Conservation (phyloP, 2,113 vertebrate species). For the Mustelus asterias region DNA sequence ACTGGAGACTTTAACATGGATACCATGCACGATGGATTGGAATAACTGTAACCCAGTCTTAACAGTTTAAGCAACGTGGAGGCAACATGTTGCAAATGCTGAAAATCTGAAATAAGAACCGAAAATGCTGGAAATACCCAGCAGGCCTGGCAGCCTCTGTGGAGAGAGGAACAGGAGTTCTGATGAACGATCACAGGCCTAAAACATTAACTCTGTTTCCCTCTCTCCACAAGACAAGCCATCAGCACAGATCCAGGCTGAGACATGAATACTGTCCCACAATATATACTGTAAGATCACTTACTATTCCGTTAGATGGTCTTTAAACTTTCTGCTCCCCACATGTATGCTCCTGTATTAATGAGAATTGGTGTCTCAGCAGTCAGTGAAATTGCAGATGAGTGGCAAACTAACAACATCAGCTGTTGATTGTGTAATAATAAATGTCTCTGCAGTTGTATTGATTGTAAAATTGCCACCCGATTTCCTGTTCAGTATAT, state of each 20-base stretch:
- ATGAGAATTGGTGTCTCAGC: background rate
- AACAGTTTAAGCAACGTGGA: background rate
- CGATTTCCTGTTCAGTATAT: background rate
- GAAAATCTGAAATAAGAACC: background rate
- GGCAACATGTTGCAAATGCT: background rate
- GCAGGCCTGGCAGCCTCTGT: background rate
- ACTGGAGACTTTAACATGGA: background rate
- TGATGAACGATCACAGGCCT: too few species aligned
- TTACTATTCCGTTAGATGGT: too few species aligned
- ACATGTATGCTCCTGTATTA: background rate
- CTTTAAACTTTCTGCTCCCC: background rate
- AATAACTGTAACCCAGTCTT: background rate
- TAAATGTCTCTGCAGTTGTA: background rate
- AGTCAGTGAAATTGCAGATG: background rate
- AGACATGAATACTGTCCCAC: background rate
- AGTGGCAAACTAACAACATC: background rate
- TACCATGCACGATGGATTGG: background rate
- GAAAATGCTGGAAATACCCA: background rate
- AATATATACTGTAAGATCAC: background rate
- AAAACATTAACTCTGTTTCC: background rate
- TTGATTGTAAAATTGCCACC: background rate
- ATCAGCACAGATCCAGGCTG: background rate
- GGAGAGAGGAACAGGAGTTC: background rate
- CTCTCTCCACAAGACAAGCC: background rate
- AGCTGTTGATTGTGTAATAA: constrained; percentile 17